Evolutionary conservation across 2,797 vertebrate genomes (phyloP).

Genomic region (Geotrypetes seraphini): DNA sequence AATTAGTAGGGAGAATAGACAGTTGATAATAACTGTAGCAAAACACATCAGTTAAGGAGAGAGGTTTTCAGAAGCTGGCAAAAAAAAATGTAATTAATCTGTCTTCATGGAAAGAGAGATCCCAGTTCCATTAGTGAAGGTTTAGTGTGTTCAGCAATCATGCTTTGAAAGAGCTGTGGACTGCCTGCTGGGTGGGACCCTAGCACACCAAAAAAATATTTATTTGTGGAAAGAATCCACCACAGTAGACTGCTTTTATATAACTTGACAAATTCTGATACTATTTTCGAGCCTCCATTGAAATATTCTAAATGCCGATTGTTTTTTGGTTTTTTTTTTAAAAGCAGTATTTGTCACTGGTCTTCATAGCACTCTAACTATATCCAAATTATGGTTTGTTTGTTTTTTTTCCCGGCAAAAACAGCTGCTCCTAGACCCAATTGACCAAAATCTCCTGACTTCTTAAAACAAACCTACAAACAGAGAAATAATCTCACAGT

Average conservation of each 20-base stretch:
- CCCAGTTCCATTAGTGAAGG: neutral
- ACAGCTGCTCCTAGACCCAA: no score
- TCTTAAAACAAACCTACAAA: no score
- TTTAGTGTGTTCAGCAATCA: neutral
- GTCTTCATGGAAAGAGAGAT: slow-evolving; percentile 2
- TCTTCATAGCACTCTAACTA: no score
- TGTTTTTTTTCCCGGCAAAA: no score
- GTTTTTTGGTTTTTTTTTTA: no score
- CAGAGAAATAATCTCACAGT: no score
- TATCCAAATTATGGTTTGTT: no score
- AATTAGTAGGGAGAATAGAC: neutral
- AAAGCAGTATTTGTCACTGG: no score
- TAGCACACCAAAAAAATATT: neutral
- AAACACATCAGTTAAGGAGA: neutral
- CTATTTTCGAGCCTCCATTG: neutral
- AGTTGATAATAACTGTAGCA: neutral
- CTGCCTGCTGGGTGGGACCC: neutral
- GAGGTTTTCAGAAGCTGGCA: slow-evolving; percentile 3
- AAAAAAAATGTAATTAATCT: neutral
- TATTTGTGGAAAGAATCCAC: neutral
- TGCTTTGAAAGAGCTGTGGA: neutral
- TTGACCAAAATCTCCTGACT: no score
- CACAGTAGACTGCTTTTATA: no score
- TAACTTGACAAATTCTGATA: rapidly evolving
- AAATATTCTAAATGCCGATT: rapidly evolving